Base-by-base conservation (phyloP, 1,140 invertebrate species). In the Ganaspis sp. region DNA sequence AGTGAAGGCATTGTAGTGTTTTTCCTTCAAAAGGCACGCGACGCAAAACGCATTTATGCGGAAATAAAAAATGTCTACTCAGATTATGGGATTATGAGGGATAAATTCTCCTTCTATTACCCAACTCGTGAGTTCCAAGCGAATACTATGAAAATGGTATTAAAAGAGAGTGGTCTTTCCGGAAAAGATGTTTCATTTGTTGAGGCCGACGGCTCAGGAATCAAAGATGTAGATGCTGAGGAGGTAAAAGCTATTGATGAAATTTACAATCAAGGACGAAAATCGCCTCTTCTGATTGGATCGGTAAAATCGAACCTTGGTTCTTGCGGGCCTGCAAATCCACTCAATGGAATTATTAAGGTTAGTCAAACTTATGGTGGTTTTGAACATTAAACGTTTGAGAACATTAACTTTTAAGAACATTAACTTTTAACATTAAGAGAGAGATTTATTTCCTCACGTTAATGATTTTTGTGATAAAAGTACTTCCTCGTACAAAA, bases 281-380 rank as follows among this genome's bases (percentile, higher is more conserved):
- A 88, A 0, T 90, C 90, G 8, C 94, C 95, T 19, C 90, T 97
- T 6, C 85, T 94, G 4, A 93, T 97, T 78, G 96, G 96, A 5
- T 95, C 95, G 0, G 92, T 96, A 1, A 96, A 96, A 86, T 94
- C 94, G 11, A 96, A 96, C 86, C 92, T 96, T 89, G 96, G 96
- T 0, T 95, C 97, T 83, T 92, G 94, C 17, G 95, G 96, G 87
- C 92, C 95, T 17, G 93, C 93, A 4, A 94, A 95, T 84, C 92
- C 92, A 37, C 80, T 95, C 0, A 92, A 92, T 77, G 90, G 92
- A 4, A 83, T 95, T 45, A 91, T 92, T 9, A 95, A 95, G 88
- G 92, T 84, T 64, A n/a, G 93, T 34, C 84, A 94, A 58, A 42
- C 6, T 34, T 42, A 38, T 69, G 49, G 1, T 12, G 29, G 40